Percentiles rank a stretch among this genome's conserved stretches.
These are phyloP conservation scores for Macquaria ambigua DNA, from an alignment of 2,113 vertebrate species.

Conservation along the genomic window DNA sequence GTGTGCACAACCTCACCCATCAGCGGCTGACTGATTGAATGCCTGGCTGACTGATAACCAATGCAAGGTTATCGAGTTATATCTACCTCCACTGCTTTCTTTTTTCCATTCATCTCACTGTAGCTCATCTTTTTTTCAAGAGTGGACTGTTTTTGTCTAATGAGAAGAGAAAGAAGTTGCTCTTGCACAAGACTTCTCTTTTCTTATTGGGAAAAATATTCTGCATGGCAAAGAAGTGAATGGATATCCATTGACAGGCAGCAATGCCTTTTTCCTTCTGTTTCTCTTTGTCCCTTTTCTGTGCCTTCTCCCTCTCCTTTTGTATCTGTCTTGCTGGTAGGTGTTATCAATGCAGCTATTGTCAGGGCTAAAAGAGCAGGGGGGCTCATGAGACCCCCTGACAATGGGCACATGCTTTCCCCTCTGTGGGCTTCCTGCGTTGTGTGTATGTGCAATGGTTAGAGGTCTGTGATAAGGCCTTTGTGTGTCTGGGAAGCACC, in stretches of 20 bases:
- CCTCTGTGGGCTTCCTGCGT: conserved; percentile 52
- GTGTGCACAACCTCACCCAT: conserved; percentile 40
- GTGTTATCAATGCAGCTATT: conserved; percentile 77
- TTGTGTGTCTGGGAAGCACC: conserved; percentile 64
- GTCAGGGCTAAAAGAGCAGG: conserved; percentile 71
- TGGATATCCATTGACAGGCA: conserved; percentile 32
- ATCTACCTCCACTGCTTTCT: background rate
- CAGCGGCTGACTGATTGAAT: conserved; percentile 35
- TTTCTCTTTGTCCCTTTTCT: conserved; percentile 54
- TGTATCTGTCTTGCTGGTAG: conserved; percentile 57
- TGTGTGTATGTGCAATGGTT: conserved; percentile 44
- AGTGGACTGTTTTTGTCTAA: background rate
- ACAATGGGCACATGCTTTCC: conserved; percentile 75
- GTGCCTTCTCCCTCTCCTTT: conserved; percentile 47
- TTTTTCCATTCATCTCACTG: background rate
- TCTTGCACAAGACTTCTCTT: conserved; percentile 7
- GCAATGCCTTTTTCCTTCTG: conserved; percentile 24
- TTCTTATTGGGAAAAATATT: conserved; percentile 25
- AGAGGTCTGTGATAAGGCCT: conserved; percentile 40
- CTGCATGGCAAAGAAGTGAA: conserved; percentile 32
- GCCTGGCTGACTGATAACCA: conserved; percentile 47
- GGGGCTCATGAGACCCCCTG: conserved; percentile 67
- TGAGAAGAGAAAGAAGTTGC: conserved; percentile 6
- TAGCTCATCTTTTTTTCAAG: background rate
- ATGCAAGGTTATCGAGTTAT: conserved; percentile 19